A percentile compares a stretch with the other conserved stretches of the same genome.
Conservation (phyloP, 2,888 invertebrate species). For the Candidula unifasciata region DNA sequence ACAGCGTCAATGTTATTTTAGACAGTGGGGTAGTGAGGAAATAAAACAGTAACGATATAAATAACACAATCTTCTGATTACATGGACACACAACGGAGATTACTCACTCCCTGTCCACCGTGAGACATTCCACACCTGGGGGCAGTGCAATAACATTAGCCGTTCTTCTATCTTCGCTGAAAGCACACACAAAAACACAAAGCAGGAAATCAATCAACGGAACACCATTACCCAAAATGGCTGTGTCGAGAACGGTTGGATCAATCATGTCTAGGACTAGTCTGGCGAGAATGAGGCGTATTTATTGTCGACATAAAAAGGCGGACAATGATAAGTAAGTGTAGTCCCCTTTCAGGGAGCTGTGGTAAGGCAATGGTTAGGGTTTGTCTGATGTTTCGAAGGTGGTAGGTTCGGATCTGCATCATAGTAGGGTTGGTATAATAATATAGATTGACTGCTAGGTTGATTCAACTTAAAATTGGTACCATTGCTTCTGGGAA, state of each 20-base stretch:
- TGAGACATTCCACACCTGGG: conserved; percentile 90
- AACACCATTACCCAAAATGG: not conserved
- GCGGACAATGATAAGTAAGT: no score
- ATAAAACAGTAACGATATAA: not conserved
- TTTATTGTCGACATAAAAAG: no score
- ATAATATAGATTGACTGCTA: no score
- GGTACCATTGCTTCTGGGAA: no score
- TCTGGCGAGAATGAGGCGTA: not conserved
- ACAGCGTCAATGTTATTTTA: no score
- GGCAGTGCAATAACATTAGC: conserved; percentile 92
- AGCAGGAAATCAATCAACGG: not conserved
- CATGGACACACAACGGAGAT: conserved; percentile 19
- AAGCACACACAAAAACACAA: not conserved
- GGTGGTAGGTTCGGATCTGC: no score
- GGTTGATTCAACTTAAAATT: no score
- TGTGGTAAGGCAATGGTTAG: no score
- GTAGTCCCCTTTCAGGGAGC: no score
- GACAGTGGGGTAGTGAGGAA: no score
- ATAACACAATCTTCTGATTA: not conserved
- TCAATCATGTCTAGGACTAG: not conserved
- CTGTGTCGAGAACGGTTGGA: not conserved
- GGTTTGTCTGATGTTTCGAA: no score
- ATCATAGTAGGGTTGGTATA: no score
- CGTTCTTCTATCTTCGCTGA: conserved; percentile 86
- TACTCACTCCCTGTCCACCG: conserved; percentile 88